phyloP scores from a whole-genome alignment of 2,888 invertebrate species.

The Timandra comae region DNA sequence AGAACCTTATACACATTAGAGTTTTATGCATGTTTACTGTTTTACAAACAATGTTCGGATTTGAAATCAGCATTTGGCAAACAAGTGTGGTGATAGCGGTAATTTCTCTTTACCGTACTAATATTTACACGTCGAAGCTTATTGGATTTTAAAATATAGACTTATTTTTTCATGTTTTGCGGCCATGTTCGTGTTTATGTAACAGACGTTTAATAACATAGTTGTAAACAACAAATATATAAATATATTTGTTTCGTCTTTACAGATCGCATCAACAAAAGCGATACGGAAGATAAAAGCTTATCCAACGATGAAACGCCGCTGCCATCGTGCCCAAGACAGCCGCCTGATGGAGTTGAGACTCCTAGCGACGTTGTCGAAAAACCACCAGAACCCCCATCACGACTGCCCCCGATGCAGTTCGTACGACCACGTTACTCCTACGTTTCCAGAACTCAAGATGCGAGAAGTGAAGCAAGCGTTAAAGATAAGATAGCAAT shows the following conservation, averaged over 20 bases:
- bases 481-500: conserved; percentile 92
- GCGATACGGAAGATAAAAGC: conserved; percentile 68
- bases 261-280: conserved; percentile 66
- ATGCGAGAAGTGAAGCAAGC: conserved; percentile 87
- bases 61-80: too few relatives aligned
- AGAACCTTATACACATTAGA: too few relatives aligned
- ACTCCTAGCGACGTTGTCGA: conserved; percentile 84
- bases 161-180: too few relatives aligned
- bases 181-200: conserved; percentile 40
- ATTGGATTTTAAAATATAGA: too few relatives aligned
- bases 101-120: too few relatives aligned
- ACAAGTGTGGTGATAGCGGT: too few relatives aligned
- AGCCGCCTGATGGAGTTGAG: conserved; percentile 90
- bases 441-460: conserved; percentile 79
- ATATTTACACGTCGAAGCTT: too few relatives aligned
- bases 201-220: conserved; percentile 6
- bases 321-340: conserved; percentile 79
- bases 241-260: conserved; percentile 16
- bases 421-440: conserved; percentile 51
- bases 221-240: background rate
- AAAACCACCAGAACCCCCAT: conserved; percentile 57
- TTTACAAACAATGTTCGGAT: too few relatives aligned
- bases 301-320: conserved; percentile 68
- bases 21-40: too few relatives aligned
- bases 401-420: conserved; percentile 50